These are phyloP conservation scores for Parambassis ranga DNA, from an alignment of 2,797 vertebrate species.

Conservation along the genomic window DNA sequence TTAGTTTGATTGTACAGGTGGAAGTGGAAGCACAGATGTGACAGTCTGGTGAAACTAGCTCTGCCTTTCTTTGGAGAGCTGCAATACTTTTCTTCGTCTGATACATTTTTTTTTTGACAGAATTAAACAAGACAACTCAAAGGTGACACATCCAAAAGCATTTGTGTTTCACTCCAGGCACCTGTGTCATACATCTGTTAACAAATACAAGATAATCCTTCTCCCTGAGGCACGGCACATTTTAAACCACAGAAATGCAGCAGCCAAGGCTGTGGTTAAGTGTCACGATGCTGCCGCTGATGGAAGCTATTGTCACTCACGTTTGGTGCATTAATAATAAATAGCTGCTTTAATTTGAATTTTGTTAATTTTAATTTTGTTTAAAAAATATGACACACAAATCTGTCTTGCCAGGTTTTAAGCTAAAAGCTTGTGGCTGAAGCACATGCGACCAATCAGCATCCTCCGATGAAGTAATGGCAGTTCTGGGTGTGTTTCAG, in stretches of 20 bases:
- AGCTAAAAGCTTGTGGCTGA: no score
- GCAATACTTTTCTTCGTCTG: not conserved
- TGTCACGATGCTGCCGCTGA: not conserved
- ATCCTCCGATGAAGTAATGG: no score
- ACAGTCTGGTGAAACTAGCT: no score
- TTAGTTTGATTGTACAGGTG: not conserved
- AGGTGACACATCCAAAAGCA: conserved; percentile 7
- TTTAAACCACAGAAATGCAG: conserved; percentile 4
- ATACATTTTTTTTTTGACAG: not conserved
- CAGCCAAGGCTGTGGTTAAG: conserved; percentile 2
- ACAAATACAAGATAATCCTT: conserved; percentile 15
- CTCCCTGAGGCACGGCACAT: not conserved
- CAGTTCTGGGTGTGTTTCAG: no score
- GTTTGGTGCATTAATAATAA: no score
- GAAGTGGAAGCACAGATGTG: not conserved
- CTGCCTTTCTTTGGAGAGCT: no score
- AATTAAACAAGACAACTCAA: not conserved
- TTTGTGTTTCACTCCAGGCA: conserved; percentile 3
- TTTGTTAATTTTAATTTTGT: no score
- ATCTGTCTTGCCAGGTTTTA: no score
- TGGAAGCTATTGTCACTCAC: not conserved
- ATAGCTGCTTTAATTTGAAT: no score
- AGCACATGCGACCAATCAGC: no score
- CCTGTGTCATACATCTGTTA: conserved; percentile 18
- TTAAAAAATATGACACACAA: no score